A percentile compares a stretch with the other conserved stretches of the same genome.
Evolutionary conservation across 2,113 vertebrate species (phyloP).

Genomic region (Leiothrix lutea): DNA sequence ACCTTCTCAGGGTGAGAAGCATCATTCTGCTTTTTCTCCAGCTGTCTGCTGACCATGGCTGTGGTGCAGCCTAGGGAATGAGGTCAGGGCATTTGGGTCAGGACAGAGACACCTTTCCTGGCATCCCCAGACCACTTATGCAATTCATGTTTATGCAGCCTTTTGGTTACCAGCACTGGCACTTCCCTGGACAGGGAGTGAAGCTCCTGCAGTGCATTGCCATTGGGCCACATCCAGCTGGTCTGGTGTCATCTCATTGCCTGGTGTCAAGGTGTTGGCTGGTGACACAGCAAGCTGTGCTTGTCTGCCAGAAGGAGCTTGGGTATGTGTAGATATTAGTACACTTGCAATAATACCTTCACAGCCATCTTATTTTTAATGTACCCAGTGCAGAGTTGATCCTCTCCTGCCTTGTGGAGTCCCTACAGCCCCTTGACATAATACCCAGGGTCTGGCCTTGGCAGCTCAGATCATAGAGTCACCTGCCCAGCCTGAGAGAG

Average conservation of each 20-base stretch:
- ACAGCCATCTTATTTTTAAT: not conserved
- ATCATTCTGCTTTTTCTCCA: not conserved
- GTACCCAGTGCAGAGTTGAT: not conserved
- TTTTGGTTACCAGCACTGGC: accelerated
- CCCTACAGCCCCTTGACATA: too few relatives aligned
- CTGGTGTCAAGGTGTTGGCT: not conserved
- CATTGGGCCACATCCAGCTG: not conserved
- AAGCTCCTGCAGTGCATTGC: not conserved
- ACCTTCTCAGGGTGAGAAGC: not conserved
- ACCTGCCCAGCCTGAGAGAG: too few relatives aligned
- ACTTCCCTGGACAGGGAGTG: not conserved
- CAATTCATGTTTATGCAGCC: not conserved
- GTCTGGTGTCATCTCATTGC: not conserved
- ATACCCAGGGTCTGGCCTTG: too few relatives aligned
- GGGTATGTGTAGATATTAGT: not conserved
- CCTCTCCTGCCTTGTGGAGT: not conserved
- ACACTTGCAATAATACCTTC: not conserved
- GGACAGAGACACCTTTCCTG: not conserved
- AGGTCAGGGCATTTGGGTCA: not conserved
- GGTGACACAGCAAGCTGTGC: not conserved
- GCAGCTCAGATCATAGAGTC: too few relatives aligned
- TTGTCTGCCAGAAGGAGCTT: not conserved
- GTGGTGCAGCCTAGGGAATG: not conserved
- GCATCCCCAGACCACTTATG: not conserved
- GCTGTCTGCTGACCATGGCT: not conserved